Evolutionary conservation across 2,113 vertebrate species (phyloP).

Genomic region (Psophia crepitans): DNA sequence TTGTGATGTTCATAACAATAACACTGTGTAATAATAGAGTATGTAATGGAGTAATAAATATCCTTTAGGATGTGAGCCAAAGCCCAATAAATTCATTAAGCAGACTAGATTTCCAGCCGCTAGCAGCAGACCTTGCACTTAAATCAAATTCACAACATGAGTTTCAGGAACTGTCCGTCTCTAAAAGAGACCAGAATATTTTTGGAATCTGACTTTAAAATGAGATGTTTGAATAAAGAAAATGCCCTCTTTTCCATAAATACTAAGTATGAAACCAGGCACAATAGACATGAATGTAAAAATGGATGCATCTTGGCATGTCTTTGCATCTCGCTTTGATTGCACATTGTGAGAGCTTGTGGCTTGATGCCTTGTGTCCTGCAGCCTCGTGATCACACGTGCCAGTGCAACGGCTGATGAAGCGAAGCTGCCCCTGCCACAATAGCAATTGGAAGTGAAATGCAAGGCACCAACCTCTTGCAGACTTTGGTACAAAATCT

Average conservation of each 20-base stretch:
- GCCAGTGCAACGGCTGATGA: not conserved
- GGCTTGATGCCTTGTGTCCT: not conserved
- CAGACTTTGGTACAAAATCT: not conserved
- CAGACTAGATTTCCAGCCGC: not conserved
- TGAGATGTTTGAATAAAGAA: not conserved
- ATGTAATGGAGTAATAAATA: constrained; percentile 1
- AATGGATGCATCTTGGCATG: not conserved
- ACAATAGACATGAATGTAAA: not conserved
- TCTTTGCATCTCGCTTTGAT: not conserved
- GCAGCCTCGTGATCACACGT: not conserved
- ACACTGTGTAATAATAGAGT: not conserved
- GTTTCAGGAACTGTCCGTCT: not conserved
- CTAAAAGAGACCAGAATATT: not conserved
- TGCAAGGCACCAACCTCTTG: not conserved
- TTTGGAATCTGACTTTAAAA: not conserved
- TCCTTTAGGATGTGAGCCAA: not conserved
- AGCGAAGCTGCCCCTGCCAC: not conserved
- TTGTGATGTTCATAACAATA: not conserved
- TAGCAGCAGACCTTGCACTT: not conserved
- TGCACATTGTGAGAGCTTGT: not conserved
- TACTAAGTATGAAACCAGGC: not conserved
- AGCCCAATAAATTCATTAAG: not conserved
- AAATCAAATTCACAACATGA: not conserved
- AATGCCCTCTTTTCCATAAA: not conserved
- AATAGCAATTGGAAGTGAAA: not conserved